phyloP scores from a whole-genome alignment of 2,888 invertebrate genomes.

The Pristionchus arcanus region DNA sequence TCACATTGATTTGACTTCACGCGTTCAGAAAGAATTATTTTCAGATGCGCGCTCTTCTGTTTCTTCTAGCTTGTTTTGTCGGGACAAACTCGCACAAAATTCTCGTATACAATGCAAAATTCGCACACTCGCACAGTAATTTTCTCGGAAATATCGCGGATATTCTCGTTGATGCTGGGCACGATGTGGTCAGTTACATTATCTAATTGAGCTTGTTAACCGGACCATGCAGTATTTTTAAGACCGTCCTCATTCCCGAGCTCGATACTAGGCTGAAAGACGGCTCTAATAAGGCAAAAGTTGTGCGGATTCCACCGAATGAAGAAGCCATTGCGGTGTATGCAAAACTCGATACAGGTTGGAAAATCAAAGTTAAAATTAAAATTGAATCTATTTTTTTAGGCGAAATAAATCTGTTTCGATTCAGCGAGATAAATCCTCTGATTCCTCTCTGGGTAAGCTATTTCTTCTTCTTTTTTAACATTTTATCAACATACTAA shows the following conservation, averaged over 20 bases:
- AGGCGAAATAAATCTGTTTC: neutral
- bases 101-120: slow-evolving; percentile 29
- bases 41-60: neutral
- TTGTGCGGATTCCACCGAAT: neutral
- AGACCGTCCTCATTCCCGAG: neutral
- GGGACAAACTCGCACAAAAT: neutral
- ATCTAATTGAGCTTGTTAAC: neutral
- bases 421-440: neutral
- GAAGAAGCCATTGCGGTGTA: neutral
- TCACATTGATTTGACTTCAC: no score
- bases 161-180: slow-evolving; percentile 4
- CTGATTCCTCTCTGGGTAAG: neutral
- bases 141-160: slow-evolving; percentile 17
- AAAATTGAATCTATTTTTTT: neutral
- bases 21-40: neutral
- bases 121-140: slow-evolving; percentile 45
- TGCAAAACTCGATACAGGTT: neutral
- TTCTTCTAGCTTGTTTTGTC: neutral
- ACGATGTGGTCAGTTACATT: slow-evolving; percentile 19
- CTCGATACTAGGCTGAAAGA: neutral
- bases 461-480: no score
- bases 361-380: neutral
- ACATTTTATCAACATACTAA: no score
- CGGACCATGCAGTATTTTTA: neutral
- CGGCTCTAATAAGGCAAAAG: neutral